phyloP scores from a whole-genome alignment of 2,888 invertebrate species.

The Clunio marinus region DNA sequence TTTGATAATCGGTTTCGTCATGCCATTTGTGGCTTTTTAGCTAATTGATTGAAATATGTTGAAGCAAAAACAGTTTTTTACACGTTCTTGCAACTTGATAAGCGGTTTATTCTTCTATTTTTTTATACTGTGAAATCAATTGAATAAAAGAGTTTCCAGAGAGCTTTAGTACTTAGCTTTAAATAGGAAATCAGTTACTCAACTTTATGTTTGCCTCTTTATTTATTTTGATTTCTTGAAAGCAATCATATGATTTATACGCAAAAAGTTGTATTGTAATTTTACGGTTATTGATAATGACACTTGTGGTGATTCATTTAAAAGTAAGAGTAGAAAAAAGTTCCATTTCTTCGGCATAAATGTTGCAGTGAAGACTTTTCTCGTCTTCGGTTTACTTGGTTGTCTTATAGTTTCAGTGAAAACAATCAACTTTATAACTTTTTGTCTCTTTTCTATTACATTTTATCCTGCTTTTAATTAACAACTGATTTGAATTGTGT shows the following conservation, averaged over 20 bases:
- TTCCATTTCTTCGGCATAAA: background rate
- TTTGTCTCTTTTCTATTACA: background rate
- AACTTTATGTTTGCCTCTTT: no score
- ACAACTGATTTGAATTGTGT: background rate
- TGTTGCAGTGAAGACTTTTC: background rate
- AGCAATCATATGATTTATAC: background rate
- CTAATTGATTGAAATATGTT: background rate
- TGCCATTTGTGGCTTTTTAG: background rate
- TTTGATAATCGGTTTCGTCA: slow-evolving; percentile 15
- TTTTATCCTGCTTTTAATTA: background rate
- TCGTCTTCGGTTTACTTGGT: background rate
- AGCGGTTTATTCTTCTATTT: no score
- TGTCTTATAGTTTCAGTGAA: background rate
- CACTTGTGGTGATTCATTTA: slow-evolving; percentile 44
- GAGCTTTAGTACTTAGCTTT: no score
- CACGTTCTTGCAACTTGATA: background rate
- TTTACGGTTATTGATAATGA: slow-evolving; percentile 42
- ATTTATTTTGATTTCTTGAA: background rate
- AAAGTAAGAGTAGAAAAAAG: slow-evolving; percentile 17
- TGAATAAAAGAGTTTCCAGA: no score
- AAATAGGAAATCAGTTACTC: no score
- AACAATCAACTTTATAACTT: background rate
- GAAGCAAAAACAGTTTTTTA: slow-evolving; percentile 9
- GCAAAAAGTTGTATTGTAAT: slow-evolving; percentile 20
- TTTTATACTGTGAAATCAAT: no score